Conservation (phyloP, 1,140 invertebrate species). For the Drosophila nebulosa region DNA sequence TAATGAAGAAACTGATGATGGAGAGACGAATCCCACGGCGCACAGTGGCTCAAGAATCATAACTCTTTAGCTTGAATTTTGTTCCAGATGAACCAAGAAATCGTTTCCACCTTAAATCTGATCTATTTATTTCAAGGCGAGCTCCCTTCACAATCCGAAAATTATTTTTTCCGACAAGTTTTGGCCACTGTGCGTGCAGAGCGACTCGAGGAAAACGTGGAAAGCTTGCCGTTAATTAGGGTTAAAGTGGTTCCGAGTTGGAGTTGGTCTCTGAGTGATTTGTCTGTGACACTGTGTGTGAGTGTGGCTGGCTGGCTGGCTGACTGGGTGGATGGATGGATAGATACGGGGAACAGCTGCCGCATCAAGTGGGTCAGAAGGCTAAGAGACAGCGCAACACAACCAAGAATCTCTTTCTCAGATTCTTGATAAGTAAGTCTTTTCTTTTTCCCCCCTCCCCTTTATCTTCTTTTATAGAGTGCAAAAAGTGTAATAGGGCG, state of each 20-base stretch:
- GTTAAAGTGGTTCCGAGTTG: slow-evolving; percentile 40
- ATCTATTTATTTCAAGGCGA: too few relatives aligned
- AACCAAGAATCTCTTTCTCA: background rate
- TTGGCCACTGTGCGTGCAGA: too few relatives aligned
- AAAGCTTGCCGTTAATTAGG: slow-evolving; percentile 59
- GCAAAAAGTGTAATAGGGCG: background rate
- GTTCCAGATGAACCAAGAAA: too few relatives aligned
- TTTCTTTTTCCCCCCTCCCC: background rate
- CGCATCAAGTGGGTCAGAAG: background rate
- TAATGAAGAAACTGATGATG: slow-evolving; percentile 40
- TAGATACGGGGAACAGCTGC: background rate
- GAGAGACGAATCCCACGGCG: background rate
- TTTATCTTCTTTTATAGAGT: background rate
- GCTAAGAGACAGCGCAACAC: background rate
- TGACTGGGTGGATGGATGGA: background rate
- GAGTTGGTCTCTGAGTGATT: slow-evolving; percentile 21
- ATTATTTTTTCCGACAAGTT: too few relatives aligned
- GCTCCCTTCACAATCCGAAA: too few relatives aligned
- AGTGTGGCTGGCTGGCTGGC: background rate
- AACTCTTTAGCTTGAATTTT: too few relatives aligned
- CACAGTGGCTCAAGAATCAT: too few relatives aligned
- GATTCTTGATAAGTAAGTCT: background rate
- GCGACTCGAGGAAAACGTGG: slow-evolving; percentile 1
- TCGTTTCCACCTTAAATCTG: too few relatives aligned
- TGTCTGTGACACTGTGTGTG: slow-evolving; percentile 14